phyloP scores from a whole-genome alignment of 2,888 invertebrate genomes.

The Netelia inedita region DNA sequence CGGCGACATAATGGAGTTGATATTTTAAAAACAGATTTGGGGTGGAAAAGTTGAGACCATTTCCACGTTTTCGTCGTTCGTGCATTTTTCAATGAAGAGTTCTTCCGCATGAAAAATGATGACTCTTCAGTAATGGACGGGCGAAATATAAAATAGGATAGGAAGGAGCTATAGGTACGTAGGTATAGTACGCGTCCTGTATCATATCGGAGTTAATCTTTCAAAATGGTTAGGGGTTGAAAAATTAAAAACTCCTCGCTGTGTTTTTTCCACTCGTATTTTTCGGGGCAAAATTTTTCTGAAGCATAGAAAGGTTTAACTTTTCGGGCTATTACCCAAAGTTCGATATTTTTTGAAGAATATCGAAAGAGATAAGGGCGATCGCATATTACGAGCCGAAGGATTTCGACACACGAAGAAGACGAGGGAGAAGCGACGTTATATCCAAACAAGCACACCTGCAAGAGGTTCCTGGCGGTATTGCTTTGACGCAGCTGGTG shows the following conservation, averaged over 20 bases:
- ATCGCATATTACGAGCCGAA: constrained; percentile 22
- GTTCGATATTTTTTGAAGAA: constrained; percentile 1
- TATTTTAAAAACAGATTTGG: neutral
- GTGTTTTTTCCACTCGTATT: too few relatives aligned
- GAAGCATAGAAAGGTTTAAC: too few relatives aligned
- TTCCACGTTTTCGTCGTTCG: neutral
- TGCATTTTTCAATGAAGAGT: neutral
- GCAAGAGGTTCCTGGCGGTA: constrained; percentile 49
- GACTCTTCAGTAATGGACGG: neutral
- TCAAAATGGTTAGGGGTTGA: too few relatives aligned
- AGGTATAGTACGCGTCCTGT: too few relatives aligned
- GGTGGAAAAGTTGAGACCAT: neutral
- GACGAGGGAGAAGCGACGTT: constrained; percentile 16
- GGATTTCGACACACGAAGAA: constrained; percentile 45
- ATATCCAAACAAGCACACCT: constrained; percentile 48
- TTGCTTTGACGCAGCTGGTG: constrained; percentile 67
- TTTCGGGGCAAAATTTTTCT: too few relatives aligned
- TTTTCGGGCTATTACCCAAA: neutral
- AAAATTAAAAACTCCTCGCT: too few relatives aligned
- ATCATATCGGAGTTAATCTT: too few relatives aligned
- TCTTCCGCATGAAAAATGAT: neutral
- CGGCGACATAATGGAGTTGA: neutral
- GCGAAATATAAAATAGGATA: neutral
- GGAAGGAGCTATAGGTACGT: too few relatives aligned
- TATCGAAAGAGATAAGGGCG: neutral